These are phyloP conservation scores for Zaprionus obscuricornis DNA, from an alignment of 2,888 invertebrate genomes.

Conservation along the genomic window DNA sequence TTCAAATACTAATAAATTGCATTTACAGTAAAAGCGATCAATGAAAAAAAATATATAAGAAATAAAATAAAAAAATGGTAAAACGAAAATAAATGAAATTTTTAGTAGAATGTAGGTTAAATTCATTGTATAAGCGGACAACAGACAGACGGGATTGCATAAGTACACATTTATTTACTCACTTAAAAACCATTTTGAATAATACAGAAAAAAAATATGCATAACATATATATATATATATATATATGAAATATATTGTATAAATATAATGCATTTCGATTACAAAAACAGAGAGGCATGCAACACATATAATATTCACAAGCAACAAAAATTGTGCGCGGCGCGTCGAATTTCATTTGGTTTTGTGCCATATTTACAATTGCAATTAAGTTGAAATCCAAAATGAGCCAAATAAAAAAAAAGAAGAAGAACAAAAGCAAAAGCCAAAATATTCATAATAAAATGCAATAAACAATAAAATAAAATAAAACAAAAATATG, in stretches of 20 bases:
- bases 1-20: slow-evolving; percentile 68
- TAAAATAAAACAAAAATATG: slow-evolving; percentile 3
- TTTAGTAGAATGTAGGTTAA: slow-evolving; percentile 4
- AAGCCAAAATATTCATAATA: slow-evolving; percentile 32
- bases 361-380: slow-evolving; percentile 1
- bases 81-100: not conserved
- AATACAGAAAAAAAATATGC: no score
- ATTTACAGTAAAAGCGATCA: slow-evolving; percentile 63
- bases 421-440: no score
- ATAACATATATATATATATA: no score
- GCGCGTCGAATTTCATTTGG: slow-evolving; percentile 9
- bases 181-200: slow-evolving; percentile 55
- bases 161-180: slow-evolving; percentile 52
- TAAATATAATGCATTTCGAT: no score
- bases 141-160: slow-evolving; percentile 24
- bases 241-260: no score
- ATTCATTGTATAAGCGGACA: slow-evolving; percentile 8
- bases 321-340: no score
- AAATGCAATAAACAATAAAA: slow-evolving; percentile 40
- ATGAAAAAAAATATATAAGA: slow-evolving; percentile 29
- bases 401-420: slow-evolving; percentile 21
- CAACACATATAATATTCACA: no score
- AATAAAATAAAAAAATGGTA: slow-evolving; percentile 1
- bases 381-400: slow-evolving; percentile 23
- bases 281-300: no score